Percentiles rank a stretch among this genome's conserved stretches.
phyloP scores from a whole-genome alignment of 2,888 invertebrate genomes.

The Epistrophella euchroma region DNA sequence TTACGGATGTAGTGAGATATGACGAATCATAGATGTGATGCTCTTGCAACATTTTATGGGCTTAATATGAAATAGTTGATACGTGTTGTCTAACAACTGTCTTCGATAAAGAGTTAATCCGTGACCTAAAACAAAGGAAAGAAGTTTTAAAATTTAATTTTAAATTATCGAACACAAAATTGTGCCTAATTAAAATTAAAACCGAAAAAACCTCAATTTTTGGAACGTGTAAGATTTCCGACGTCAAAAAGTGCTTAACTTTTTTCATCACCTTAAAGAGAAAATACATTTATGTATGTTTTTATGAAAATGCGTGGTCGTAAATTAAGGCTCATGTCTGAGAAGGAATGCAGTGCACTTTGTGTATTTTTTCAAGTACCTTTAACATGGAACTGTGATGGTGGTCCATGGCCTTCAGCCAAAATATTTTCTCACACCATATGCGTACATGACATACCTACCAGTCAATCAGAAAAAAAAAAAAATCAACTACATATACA shows the following conservation, averaged over 20 bases:
- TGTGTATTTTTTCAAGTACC: conserved; percentile 46
- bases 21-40: not conserved
- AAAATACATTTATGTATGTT: not conserved
- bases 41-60: not conserved
- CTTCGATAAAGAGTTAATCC: too few relatives aligned
- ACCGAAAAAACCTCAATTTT: not conserved
- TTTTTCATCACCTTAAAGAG: conserved; percentile 1
- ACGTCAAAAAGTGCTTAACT: not conserved
- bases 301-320: not conserved
- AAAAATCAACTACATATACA: not conserved
- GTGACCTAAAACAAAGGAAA: too few relatives aligned
- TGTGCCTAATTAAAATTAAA: not conserved
- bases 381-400: conserved; percentile 46
- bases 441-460: conserved; percentile 38
- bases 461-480: conserved; percentile 23
- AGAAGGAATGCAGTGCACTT: conserved; percentile 42
- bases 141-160: too few relatives aligned
- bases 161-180: too few relatives aligned
- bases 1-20: not conserved
- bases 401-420: conserved; percentile 66
- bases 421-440: conserved; percentile 66
- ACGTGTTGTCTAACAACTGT: not conserved
- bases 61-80: not conserved
- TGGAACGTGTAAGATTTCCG: not conserved
- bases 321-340: conserved; percentile 7